Conservation (phyloP, 92 coral and sea anemone species). For the Palythoa caribaeorum region DNA sequence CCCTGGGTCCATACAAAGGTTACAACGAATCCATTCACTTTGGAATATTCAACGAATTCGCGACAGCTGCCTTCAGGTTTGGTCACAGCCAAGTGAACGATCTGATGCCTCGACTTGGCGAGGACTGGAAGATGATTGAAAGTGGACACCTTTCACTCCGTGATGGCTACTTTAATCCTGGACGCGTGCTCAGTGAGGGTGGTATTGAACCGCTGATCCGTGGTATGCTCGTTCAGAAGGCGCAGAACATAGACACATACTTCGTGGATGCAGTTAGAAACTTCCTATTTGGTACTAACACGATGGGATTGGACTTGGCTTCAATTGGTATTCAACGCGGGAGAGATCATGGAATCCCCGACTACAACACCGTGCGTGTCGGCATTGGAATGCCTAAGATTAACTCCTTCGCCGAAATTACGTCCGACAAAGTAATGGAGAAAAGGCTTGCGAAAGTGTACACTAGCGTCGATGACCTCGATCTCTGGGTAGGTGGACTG, state of each 20-base stretch:
- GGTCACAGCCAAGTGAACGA: constrained; percentile 99
- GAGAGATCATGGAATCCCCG: constrained; percentile 95
- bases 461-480: constrained; percentile 85
- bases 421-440: constrained; percentile 73
- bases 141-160: constrained; percentile 91
- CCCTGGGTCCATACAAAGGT: constrained; percentile 76
- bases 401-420: constrained; percentile 79
- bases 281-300: constrained; percentile 96
- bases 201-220: constrained; percentile 97
- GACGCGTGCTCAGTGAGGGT: constrained; percentile 94
- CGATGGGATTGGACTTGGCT: constrained; percentile 93
- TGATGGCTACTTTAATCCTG: constrained; percentile 98
- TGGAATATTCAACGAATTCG: constrained; percentile 98
- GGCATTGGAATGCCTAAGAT: constrained; percentile 82
- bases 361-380: constrained; percentile 91
- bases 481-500: constrained; percentile 94
- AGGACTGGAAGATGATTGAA: constrained; percentile 88
- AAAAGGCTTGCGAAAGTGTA: constrained; percentile 76
- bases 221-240: constrained; percentile 92
- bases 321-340: constrained; percentile 96
- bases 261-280: constrained; percentile 94
- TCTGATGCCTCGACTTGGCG: constrained; percentile 88
- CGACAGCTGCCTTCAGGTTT: constrained; percentile 97
- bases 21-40: constrained; percentile 86
- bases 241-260: constrained; percentile 88